A percentile compares a stretch with the other conserved stretches of the same genome.
Evolutionary conservation across 2,797 vertebrate species (phyloP).

Genomic region (Paratrypauchen microcephalus): DNA sequence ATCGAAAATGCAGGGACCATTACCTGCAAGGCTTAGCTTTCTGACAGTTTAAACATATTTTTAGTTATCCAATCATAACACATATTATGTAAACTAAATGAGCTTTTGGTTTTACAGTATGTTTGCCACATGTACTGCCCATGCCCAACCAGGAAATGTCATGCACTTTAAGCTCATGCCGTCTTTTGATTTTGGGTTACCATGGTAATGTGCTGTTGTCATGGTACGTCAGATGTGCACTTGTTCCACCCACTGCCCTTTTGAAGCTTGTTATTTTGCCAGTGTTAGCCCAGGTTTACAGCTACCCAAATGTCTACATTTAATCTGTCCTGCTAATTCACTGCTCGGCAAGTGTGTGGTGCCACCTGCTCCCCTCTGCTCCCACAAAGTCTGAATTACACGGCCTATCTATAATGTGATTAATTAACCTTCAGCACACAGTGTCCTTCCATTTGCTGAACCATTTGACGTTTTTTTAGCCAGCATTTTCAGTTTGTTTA

Average conservation of each 20-base stretch:
- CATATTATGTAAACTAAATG: no score
- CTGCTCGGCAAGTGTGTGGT: constrained; percentile 27
- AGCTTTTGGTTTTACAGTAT: no score
- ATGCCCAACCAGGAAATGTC: no score
- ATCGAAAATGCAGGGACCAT: no score
- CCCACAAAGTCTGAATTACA: constrained; percentile 34
- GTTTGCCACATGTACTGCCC: no score
- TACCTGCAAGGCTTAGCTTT: no score
- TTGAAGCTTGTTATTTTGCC: constrained; percentile 23
- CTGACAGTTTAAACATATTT: no score
- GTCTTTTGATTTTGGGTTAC: constrained; percentile 21
- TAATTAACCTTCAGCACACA: constrained; percentile 36
- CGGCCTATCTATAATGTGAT: constrained; percentile 51
- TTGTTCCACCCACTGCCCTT: constrained; percentile 33
- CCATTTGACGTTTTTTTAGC: constrained; percentile 36
- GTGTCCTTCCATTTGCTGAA: constrained; percentile 42
- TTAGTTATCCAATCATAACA: no score
- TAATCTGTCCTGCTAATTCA: constrained; percentile 47
- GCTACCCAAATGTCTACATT: constrained; percentile 19
- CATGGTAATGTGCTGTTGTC: constrained; percentile 63
- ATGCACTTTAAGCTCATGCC: background rate
- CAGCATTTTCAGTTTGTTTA: constrained; percentile 32
- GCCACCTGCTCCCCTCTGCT: constrained; percentile 37
- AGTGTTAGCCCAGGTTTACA: constrained; percentile 31
- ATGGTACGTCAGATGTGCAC: constrained; percentile 48